Conservation (phyloP, 2,113 vertebrate genomes). For the Neolamprologus toae region DNA sequence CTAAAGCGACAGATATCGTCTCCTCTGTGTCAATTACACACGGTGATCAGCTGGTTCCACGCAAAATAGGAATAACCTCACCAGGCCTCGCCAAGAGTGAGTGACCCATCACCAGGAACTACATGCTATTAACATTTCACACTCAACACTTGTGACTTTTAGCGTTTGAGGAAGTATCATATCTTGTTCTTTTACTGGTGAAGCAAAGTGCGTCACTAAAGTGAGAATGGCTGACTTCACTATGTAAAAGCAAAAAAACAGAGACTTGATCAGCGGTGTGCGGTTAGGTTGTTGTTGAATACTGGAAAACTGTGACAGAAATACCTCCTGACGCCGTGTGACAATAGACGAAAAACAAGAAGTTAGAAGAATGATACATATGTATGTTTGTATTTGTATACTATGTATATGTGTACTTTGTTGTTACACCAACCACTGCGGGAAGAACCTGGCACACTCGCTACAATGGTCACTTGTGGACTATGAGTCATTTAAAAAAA, state of each 20-base stretch:
- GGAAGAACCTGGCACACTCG: not conserved
- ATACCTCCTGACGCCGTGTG: not conserved
- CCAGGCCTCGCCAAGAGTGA: not conserved
- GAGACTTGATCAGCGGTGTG: not conserved
- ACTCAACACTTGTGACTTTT: not conserved
- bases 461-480: not conserved
- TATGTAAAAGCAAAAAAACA: not conserved
- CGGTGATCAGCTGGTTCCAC: not conserved
- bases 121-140: not conserved
- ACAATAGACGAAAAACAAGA: not conserved
- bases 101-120: not conserved
- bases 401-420: not conserved
- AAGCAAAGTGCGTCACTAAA: not conserved
- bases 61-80: not conserved
- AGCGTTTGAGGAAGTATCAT: conserved; percentile 8
- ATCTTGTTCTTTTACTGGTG: not conserved
- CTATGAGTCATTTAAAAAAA: not conserved
- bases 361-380: not conserved
- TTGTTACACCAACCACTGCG: not conserved
- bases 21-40: not conserved
- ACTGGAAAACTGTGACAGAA: not conserved
- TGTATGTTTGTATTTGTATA: not conserved
- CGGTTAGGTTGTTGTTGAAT: not conserved
- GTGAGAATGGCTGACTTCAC: not conserved
- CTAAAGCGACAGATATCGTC: not conserved